Conservation (phyloP, 92 coral and sea anemone genomes). For the Siderastrea siderea region DNA sequence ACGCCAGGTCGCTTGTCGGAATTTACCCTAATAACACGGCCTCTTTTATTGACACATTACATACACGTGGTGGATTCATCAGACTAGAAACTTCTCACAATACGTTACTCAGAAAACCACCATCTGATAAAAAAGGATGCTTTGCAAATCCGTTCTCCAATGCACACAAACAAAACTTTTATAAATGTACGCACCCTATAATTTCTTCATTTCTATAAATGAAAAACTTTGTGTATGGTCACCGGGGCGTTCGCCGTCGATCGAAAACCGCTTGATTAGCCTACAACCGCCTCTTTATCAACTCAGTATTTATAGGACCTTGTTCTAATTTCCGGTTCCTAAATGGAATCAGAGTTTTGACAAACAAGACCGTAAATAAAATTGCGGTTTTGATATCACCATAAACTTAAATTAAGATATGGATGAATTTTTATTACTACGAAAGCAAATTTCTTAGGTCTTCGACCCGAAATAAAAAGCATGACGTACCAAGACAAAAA, state of each 20-base stretch:
- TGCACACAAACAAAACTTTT: too few species aligned
- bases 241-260: background rate
- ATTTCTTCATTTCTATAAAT: background rate
- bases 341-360: background rate
- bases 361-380: background rate
- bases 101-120: background rate
- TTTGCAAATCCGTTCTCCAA: too few species aligned
- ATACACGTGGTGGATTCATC: conserved; percentile 5
- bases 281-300: conserved; percentile 3
- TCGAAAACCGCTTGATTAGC: background rate
- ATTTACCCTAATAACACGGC: too few species aligned
- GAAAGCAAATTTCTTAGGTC: background rate
- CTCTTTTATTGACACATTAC: too few species aligned
- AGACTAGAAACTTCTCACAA: background rate
- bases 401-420: background rate
- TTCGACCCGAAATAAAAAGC: background rate
- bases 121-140: background rate
- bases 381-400: background rate
- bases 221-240: background rate
- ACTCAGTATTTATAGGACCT: background rate
- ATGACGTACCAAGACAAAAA: background rate
- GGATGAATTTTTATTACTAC: background rate
- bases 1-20: too few species aligned
- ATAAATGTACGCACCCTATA: background rate
- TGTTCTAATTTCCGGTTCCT: conserved; percentile 1